phyloP scores from a whole-genome alignment of 2,113 vertebrate genomes.

The Equus quagga region DNA sequence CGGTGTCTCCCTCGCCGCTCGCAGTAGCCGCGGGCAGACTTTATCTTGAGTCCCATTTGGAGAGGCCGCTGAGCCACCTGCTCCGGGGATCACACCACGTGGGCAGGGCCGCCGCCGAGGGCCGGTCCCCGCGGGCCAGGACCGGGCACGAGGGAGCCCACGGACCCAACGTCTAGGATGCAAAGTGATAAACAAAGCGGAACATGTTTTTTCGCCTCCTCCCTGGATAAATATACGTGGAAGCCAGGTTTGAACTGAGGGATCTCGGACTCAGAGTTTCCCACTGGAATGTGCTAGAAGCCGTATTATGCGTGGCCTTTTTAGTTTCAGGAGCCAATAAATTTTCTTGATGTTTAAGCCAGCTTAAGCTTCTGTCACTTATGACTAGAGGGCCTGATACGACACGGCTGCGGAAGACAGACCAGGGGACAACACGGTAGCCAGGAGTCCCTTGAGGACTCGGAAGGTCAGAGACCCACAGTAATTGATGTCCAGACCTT shows the following conservation, averaged over 20 bases:
- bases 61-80: constrained; percentile 38
- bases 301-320: not conserved
- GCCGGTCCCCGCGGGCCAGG: accelerated
- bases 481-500: not conserved
- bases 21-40: not conserved
- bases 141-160: not conserved
- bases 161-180: not conserved
- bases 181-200: not conserved
- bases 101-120: not conserved
- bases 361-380: constrained; percentile 30
- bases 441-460: not conserved
- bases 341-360: not conserved
- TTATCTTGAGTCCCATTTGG: constrained; percentile 1
- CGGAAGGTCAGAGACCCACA: not conserved
- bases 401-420: not conserved
- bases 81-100: not conserved
- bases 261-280: not conserved
- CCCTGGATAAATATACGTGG: not conserved
- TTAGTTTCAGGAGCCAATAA: constrained; percentile 10
- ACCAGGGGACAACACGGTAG: not conserved
- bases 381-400: not conserved
- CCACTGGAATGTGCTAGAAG: not conserved
- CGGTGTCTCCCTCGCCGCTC: not conserved
- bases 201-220: not conserved
- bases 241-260: not conserved